phyloP scores from a whole-genome alignment of 2,797 vertebrate genomes.

The Margarornis squamiger region DNA sequence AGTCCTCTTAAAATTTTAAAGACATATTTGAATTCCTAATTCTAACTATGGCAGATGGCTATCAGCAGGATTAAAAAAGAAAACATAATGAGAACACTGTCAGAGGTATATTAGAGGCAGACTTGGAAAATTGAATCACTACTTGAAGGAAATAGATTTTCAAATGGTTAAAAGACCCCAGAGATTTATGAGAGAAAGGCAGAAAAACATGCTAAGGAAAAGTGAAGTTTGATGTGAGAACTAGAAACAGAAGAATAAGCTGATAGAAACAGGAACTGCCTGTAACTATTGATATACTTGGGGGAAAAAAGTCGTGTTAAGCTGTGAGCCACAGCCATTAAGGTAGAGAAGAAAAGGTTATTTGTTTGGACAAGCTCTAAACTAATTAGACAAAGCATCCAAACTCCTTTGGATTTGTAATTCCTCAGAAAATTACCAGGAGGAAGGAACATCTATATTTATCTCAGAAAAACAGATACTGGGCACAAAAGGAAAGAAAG shows the following conservation, averaged over 20 bases:
- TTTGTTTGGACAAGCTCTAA: not conserved
- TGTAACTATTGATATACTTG: not conserved
- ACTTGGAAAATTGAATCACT: constrained; percentile 2
- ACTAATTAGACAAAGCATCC: not conserved
- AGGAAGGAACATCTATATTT: not conserved
- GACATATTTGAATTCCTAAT: not conserved
- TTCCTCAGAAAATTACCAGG: not conserved
- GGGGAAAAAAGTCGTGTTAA: not conserved
- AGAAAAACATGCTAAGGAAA: not conserved
- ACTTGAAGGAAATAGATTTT: constrained; percentile 24
- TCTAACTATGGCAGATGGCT: not conserved
- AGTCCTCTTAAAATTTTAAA: not conserved
- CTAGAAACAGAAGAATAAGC: not conserved
- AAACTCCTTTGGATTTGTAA: not conserved
- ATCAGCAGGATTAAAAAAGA: not conserved
- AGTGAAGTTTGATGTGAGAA: not conserved
- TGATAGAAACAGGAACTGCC: not conserved
- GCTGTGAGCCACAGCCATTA: not conserved
- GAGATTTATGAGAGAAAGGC: not conserved
- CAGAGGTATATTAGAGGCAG: not conserved
- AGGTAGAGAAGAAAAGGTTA: not conserved
- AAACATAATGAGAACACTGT: not conserved
- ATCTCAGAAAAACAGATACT: not conserved
- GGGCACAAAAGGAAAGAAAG: not conserved
- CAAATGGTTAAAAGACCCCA: not conserved